These are phyloP conservation scores for Argya squamiceps DNA, from an alignment of 2,797 vertebrate genomes.

Conservation along the genomic window DNA sequence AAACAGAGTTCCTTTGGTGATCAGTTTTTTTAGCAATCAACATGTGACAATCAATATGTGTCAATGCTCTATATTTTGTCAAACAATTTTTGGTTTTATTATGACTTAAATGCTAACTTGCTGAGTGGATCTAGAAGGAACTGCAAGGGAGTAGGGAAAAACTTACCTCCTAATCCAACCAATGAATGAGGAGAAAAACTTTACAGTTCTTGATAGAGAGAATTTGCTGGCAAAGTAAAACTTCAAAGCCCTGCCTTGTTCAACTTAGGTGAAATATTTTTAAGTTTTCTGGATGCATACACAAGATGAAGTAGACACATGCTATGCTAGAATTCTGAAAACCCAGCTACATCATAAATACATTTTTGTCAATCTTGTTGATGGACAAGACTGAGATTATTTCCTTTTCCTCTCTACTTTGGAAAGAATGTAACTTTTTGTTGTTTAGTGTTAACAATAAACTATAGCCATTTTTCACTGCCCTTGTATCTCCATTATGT, in stretches of 20 bases:
- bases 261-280: not conserved
- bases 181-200: not conserved
- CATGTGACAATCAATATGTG: not conserved
- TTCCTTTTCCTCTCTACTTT: not conserved
- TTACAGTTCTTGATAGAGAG: not conserved
- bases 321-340: not conserved
- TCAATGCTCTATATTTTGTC: not conserved
- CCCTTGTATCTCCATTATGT: not conserved
- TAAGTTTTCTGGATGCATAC: not conserved
- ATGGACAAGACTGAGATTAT: not conserved
- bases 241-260: not conserved
- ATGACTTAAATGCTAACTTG: not conserved
- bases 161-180: not conserved
- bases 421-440: not conserved
- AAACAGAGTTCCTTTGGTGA: not conserved
- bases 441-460: not conserved
- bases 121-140: not conserved
- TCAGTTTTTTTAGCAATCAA: not conserved
- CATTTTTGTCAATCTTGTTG: not conserved
- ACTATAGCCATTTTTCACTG: not conserved
- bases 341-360: not conserved
- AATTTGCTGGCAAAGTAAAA: not conserved
- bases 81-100: not conserved
- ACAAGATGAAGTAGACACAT: not conserved
- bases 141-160: not conserved